Evolutionary conservation across 1,140 invertebrate genomes (phyloP), one percentile per base, ranked within the genome.

Genomic region (Ceratina australensis): DNA sequence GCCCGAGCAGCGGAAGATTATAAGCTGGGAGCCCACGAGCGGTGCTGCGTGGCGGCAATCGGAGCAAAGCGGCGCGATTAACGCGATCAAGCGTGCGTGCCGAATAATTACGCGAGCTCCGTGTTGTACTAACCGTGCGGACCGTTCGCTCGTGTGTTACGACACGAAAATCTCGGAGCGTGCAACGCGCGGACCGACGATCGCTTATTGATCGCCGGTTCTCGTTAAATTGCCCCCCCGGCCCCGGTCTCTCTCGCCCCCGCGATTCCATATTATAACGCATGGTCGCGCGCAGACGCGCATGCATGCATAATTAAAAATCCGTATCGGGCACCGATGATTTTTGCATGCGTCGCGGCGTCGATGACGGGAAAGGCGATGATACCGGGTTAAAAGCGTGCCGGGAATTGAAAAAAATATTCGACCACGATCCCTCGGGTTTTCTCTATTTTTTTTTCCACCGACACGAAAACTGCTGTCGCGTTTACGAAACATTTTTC

Each of bases 11-110:
- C 10, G 64, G 50, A 82, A 72, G 82, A 68, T 83, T 72, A 75
- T 78, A 77, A 83, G 66, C 82, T 47, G 64, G 54, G 60, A 76
- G 72, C 72, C 72, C 63, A 63, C 61, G 68, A 85, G 73, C n/a
- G 66, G 16, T 28, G 42, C 22, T 63, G 67, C 33, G 33, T 10
- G 33, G 33, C 33, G 33, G 33, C 33, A 42, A 75, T 42, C 33
- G 33, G 33, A 54, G 57, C 80, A 16, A 63, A 69, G 42, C 56
- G 61, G 24, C 64, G 79, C 84, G 81, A 89, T 89, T 88, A 88
- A 88, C 78, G 83, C 72, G 84, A 68, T 82, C 85, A 83, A 66
- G 83, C 86, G 87, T 82, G 84, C 87, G 82, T 81, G 79, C 78
- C 84, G 84, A 88, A 88, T 88, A 87, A 84, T 84, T 84, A 86